These are phyloP conservation scores for Caenorhabditis virilis DNA, from an alignment of 2,888 invertebrate genomes.

Conservation along the genomic window DNA sequence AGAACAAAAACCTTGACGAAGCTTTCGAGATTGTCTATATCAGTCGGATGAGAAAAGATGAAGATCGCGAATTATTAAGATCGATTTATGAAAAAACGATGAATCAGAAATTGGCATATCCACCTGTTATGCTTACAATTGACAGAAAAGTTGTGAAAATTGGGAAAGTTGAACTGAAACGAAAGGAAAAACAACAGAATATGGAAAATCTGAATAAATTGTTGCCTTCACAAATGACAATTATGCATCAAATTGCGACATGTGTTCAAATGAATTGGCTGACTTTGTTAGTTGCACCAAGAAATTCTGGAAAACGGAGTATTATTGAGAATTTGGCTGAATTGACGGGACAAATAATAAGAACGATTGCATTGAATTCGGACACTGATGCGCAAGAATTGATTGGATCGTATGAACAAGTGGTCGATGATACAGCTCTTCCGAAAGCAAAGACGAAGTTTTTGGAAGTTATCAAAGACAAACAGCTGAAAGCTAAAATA, in stretches of 20 bases:
- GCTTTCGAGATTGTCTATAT: slow-evolving; percentile 82
- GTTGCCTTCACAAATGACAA: slow-evolving; percentile 71
- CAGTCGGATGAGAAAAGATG: slow-evolving; percentile 82
- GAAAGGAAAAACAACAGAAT: background rate
- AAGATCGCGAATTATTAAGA: slow-evolving; percentile 76
- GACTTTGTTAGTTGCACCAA: slow-evolving; percentile 79
- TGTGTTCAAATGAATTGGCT: slow-evolving; percentile 92
- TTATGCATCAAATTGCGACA: slow-evolving; percentile 81
- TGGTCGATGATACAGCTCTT: slow-evolving; percentile 66
- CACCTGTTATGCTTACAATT: slow-evolving; percentile 18
- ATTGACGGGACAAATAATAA: slow-evolving; percentile 78
- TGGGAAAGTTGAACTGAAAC: slow-evolving; percentile 29
- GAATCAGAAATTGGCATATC: slow-evolving; percentile 17
- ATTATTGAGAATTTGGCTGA: slow-evolving; percentile 80
- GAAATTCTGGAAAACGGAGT: slow-evolving; percentile 81
- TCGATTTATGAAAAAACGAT: slow-evolving; percentile 35
- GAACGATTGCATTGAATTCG: slow-evolving; percentile 82
- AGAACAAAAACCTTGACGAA: slow-evolving; percentile 63
- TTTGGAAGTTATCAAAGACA: slow-evolving; percentile 7
- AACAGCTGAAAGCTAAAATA: background rate
- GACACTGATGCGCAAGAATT: slow-evolving; percentile 93
- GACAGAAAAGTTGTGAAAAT: slow-evolving; percentile 22
- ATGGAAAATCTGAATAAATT: slow-evolving; percentile 40
- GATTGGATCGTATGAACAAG: slow-evolving; percentile 96
- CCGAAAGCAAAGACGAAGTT: slow-evolving; percentile 21